phyloP scores from a whole-genome alignment of 1,140 invertebrate species.

The Penaeus vannamei region DNA sequence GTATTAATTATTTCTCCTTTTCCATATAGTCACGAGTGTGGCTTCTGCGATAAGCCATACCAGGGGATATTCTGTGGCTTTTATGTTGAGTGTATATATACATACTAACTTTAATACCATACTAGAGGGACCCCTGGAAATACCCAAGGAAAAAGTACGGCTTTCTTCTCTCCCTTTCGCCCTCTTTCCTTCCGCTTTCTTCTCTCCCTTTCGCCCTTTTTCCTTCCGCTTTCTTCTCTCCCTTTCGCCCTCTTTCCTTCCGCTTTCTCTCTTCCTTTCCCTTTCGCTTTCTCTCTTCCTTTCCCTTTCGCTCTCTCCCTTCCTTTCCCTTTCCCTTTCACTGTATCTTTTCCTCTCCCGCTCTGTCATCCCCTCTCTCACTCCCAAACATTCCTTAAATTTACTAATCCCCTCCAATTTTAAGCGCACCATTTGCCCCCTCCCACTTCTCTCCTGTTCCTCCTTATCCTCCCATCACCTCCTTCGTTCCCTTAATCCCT shows the following conservation, averaged over 20 bases:
- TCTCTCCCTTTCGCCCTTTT: not conserved
- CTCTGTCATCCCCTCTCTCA: not conserved
- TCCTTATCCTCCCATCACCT: not conserved
- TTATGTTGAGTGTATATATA: too few species aligned
- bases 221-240: not conserved
- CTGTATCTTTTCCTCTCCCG: not conserved
- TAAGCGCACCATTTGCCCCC: too few species aligned
- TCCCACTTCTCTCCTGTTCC: not conserved
- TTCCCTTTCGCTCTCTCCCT: not conserved
- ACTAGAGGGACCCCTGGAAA: too few species aligned
- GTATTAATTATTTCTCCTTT: too few species aligned
- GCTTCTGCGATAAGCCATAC: too few species aligned
- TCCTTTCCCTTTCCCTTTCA: not conserved
- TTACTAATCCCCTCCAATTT: too few species aligned
- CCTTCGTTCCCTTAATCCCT: too few species aligned
- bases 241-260: not conserved
- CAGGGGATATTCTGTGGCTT: too few species aligned
- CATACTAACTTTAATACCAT: too few species aligned
- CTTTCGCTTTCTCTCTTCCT: not conserved
- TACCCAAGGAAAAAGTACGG: not conserved
- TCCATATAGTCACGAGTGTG: too few species aligned
- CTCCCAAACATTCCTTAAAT: not conserved
- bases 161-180: not conserved
- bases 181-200: not conserved
- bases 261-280: not conserved